Conservation (phyloP, 2,888 invertebrate species). For the Eupithecia subumbrata region DNA sequence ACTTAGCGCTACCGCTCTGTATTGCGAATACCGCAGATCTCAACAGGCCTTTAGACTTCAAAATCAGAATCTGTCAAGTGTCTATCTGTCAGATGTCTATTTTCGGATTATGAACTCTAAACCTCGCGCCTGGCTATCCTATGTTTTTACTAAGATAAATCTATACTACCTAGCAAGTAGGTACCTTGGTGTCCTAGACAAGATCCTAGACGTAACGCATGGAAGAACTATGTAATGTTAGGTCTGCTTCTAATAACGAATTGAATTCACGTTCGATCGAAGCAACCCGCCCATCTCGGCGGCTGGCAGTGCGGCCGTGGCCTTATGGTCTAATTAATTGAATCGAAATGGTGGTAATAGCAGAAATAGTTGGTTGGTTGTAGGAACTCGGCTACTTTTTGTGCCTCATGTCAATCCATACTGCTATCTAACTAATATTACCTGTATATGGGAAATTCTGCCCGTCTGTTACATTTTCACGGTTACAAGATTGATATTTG, state of each 20-base stretch:
- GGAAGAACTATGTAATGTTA: no score
- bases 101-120: background rate
- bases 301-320: background rate
- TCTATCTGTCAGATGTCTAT: background rate
- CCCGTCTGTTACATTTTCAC: background rate
- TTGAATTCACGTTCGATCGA: background rate
- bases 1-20: background rate
- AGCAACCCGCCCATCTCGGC: background rate
- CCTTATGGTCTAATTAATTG: slow-evolving; percentile 14
- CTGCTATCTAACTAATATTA: background rate
- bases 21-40: background rate
- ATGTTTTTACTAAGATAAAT: no score
- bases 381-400: slow-evolving; percentile 37
- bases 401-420: background rate
- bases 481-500: background rate
- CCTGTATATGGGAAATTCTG: background rate
- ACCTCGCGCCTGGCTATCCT: background rate
- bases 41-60: background rate
- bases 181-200: no score
- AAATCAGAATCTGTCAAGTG: background rate
- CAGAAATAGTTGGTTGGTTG: slow-evolving; percentile 43
- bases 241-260: no score
- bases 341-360: background rate
- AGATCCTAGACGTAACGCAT: no score
- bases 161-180: no score